Base-by-base conservation (phyloP, 2,113 vertebrate genomes). In the Alaudala cheleensis region DNA sequence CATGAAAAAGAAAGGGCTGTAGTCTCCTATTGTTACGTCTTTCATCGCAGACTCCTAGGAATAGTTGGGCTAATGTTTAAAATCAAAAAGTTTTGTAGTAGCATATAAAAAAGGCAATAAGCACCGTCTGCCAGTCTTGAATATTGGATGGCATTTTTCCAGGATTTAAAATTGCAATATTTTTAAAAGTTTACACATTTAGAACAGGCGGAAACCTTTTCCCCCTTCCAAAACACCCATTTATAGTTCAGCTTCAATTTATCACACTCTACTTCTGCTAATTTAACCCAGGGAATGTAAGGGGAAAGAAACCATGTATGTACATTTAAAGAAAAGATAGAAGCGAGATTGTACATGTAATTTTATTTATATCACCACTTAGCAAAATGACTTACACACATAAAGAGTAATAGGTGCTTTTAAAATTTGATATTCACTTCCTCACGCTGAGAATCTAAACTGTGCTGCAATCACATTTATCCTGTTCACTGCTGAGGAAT, bases 61-160 rank as follows among this genome's bases (percentile, higher is more conserved):
- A 74, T 31, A 85, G 78, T 77, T 10, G 24, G 62, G 29, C 60
- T 88, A 56, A 81, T n/a, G 58, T 64, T 86, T 88, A 65, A 93
- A 90, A 77, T 81, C 40, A 83, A 60, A 18, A 81, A 83, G 67
- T 95, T 94, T 88, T 88, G 53, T 78, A 86, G 70, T 28, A 90
- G 57, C 66, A 20, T 80, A 53, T 81, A 71, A 88, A 95, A 94
- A 71, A 74, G 58, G 80, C 73, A 96, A 45, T 92, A 86, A 96
- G 72, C 3, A 21, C 31, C 69, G n/a, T 66, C 76, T 94, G 82
- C 82, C 60, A 69, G 40, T 87, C 45, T 42, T 56, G 69, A 83
- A 84, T 93, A 93, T 81, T 79, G 90, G 45, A 78, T 96, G 92
- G 76, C 82, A n/a, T 10, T 81, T 79, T 88, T 95, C 87, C 88